These are phyloP conservation scores for Pygmarrhopalites habei DNA, from an alignment of 1,140 invertebrate genomes.

Conservation along the genomic window DNA sequence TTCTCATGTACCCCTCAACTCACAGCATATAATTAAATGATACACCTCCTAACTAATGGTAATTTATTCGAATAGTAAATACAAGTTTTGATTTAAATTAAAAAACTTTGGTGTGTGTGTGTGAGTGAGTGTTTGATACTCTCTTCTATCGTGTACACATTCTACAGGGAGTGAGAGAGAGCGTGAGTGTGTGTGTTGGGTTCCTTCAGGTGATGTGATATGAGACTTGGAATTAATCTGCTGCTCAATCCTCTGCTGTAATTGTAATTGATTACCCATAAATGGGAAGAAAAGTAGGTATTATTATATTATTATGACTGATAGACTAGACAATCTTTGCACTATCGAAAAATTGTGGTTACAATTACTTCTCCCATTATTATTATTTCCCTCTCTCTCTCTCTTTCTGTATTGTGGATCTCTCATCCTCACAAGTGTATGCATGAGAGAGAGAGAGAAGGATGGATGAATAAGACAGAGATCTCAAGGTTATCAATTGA, in stretches of 20 bases:
- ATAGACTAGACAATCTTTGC: conserved; percentile 11
- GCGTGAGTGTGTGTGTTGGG: too few relatives aligned
- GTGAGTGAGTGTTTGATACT: too few relatives aligned
- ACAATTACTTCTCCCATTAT: neutral
- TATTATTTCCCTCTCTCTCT: neutral
- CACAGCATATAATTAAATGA: too few relatives aligned
- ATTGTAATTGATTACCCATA: conserved; percentile 24
- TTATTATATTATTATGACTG: conserved; percentile 21
- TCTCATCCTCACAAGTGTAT: too few relatives aligned
- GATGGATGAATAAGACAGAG: too few relatives aligned
- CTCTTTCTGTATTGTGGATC: too few relatives aligned
- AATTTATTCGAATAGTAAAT: conserved; percentile 1
- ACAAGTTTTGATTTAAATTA: conserved; percentile 7
- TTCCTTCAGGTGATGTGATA: neutral
- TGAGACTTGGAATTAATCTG: conserved; percentile 2
- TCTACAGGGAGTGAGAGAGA: too few relatives aligned
- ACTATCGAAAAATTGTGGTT: neutral
- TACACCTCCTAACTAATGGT: too few relatives aligned
- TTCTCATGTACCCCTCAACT: too few relatives aligned
- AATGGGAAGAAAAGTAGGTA: conserved; percentile 15
- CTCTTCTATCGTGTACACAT: too few relatives aligned
- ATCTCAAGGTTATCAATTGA: too few relatives aligned
- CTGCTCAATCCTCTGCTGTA: neutral
- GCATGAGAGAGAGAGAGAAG: too few relatives aligned
- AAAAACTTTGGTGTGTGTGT: neutral